These are phyloP conservation scores for Pteronura brasiliensis DNA, from an alignment of 2,113 vertebrate genomes.

Conservation along the genomic window DNA sequence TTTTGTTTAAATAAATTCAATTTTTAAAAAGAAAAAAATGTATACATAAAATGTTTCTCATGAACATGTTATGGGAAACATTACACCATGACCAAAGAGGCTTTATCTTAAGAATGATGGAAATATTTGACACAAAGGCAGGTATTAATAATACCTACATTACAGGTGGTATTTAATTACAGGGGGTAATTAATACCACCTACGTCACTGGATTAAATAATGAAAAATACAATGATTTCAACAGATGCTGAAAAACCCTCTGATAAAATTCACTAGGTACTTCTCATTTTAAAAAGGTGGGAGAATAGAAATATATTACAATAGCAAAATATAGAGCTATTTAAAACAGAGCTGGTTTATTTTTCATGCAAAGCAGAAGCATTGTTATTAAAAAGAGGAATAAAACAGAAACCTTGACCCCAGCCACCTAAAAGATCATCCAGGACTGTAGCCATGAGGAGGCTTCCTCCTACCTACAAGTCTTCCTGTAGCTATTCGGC, in stretches of 20 bases:
- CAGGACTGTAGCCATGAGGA: not conserved
- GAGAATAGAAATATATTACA: not conserved
- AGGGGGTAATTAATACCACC: not conserved
- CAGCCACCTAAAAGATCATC: not conserved
- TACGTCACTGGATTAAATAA: not conserved
- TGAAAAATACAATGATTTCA: slow-evolving; percentile 11
- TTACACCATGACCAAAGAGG: not conserved
- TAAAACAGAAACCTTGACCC: not conserved
- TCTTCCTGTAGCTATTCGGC: no score
- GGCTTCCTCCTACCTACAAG: not conserved
- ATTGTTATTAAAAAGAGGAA: slow-evolving; percentile 17
- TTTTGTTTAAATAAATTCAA: not conserved
- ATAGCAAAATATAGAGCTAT: slow-evolving; percentile 9
- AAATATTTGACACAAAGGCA: not conserved
- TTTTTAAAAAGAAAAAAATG: not conserved
- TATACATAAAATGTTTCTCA: not conserved
- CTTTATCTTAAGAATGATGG: not conserved
- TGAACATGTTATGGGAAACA: not conserved
- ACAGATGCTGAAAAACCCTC: not conserved
- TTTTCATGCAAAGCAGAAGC: slow-evolving; percentile 10
- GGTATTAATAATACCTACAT: not conserved
- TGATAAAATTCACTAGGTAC: not conserved
- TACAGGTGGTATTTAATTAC: not conserved
- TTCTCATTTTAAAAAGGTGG: not conserved
- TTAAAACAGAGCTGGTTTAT: not conserved